phyloP scores from a whole-genome alignment of 2,797 vertebrate genomes.

The Sebastiscus tertius region DNA sequence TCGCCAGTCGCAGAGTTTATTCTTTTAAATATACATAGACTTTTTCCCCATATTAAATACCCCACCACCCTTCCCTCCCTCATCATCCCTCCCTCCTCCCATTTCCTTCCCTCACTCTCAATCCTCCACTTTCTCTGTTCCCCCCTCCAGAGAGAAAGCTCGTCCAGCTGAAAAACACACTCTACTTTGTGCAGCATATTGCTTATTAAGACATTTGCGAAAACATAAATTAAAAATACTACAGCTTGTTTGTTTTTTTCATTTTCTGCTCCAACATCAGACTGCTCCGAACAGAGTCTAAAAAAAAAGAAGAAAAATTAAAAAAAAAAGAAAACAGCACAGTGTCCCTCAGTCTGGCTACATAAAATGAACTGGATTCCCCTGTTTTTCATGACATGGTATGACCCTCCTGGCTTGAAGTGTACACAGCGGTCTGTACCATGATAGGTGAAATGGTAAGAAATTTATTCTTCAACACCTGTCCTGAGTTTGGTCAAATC shows the following conservation, averaged over 20 bases:
- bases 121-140: constrained; percentile 34
- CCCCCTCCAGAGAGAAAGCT: constrained; percentile 67
- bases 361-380: constrained; percentile 52
- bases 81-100: constrained; percentile 35
- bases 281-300: constrained; percentile 69
- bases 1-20: constrained; percentile 82
- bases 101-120: constrained; percentile 36
- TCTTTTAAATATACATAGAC: constrained; percentile 86
- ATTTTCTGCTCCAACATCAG: constrained; percentile 61
- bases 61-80: constrained; percentile 56
- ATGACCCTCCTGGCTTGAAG: constrained; percentile 11
- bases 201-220: constrained; percentile 86
- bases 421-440: constrained; percentile 58
- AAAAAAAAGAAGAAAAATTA: constrained; percentile 10
- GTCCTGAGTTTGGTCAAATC: constrained; percentile 60
- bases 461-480: constrained; percentile 22
- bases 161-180: constrained; percentile 76
- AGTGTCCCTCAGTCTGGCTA: constrained; percentile 82
- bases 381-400: constrained; percentile 36
- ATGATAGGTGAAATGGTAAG: constrained; percentile 16
- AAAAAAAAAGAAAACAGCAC: constrained; percentile 60
- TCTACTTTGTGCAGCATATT: constrained; percentile 85
- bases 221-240: constrained; percentile 85
- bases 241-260: constrained; percentile 61
- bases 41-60: constrained; percentile 74